phyloP scores from a whole-genome alignment of 1,140 invertebrate genomes.

The Pseudomyrmex dendroicus region DNA sequence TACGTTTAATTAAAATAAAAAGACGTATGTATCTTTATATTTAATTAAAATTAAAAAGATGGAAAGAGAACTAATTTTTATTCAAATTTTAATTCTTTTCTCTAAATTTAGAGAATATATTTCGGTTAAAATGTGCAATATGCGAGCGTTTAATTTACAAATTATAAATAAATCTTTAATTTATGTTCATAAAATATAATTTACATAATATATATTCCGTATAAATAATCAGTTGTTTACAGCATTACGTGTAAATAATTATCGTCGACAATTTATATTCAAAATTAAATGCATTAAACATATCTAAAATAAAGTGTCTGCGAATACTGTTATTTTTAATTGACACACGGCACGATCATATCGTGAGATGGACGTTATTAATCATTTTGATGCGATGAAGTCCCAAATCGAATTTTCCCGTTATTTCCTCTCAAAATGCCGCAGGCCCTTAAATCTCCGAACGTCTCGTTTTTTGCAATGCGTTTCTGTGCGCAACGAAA shows the following conservation, averaged over 20 bases:
- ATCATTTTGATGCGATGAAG: constrained; percentile 7
- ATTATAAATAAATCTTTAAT: constrained; percentile 15
- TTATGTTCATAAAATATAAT: not conserved
- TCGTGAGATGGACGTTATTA: not conserved
- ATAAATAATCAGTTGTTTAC: not conserved
- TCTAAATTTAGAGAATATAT: too few species aligned
- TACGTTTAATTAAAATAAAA: too few species aligned
- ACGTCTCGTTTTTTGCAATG: not conserved
- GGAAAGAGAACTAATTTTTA: too few species aligned
- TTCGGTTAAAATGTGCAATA: too few species aligned
- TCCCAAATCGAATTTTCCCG: constrained; percentile 4
- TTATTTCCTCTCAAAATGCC: not conserved
- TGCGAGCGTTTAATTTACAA: not conserved
- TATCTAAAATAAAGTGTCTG: not conserved
- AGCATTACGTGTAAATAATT: not conserved
- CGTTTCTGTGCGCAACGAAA: not conserved
- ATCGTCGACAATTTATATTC: not conserved
- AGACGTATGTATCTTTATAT: too few species aligned
- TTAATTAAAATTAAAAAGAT: too few species aligned
- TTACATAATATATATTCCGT: not conserved
- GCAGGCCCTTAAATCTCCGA: not conserved
- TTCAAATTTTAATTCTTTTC: too few species aligned
- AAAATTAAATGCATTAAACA: not conserved
- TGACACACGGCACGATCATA: not conserved
- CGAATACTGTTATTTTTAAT: constrained; percentile 5